Evolutionary conservation across 2,113 vertebrate genomes (phyloP).

Genomic region (Oncorhynchus tshawytscha): DNA sequence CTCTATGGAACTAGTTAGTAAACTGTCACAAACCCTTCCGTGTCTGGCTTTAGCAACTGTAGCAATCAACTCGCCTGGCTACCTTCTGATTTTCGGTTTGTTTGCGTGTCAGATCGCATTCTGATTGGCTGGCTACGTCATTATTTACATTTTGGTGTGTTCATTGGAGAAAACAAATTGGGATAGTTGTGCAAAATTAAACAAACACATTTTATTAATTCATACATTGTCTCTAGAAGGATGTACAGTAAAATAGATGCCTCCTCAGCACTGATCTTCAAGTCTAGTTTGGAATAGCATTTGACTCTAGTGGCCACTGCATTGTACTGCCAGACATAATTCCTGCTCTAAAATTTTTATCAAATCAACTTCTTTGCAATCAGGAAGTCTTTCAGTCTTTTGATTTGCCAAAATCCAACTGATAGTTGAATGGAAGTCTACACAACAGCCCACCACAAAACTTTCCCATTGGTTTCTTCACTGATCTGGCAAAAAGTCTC

Average conservation of each 20-base stretch:
- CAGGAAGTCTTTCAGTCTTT: conserved; percentile 87
- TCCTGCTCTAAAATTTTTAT: conserved; percentile 15
- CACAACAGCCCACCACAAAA: conserved; percentile 86
- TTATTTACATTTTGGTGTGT: no score
- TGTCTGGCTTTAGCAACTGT: no score
- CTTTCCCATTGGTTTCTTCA: conserved; percentile 84
- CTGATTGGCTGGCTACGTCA: no score
- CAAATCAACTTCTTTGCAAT: conserved; percentile 90
- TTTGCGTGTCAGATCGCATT: no score
- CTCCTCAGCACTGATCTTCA: neutral
- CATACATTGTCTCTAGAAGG: neutral
- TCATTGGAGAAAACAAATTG: no score
- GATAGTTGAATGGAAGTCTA: conserved; percentile 82
- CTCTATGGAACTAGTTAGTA: no score
- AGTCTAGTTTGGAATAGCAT: no score
- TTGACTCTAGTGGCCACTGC: neutral
- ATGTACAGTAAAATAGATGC: neutral
- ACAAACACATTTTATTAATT: neutral
- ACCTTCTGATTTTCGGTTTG: no score
- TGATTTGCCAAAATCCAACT: conserved; percentile 89
- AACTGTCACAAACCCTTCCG: no score
- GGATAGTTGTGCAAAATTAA: neutral
- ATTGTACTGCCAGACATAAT: neutral
- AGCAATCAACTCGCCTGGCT: no score
- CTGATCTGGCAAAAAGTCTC: conserved; percentile 85